Evolutionary conservation across 2,113 vertebrate genomes (phyloP).

Genomic region (Mellivora capensis): DNA sequence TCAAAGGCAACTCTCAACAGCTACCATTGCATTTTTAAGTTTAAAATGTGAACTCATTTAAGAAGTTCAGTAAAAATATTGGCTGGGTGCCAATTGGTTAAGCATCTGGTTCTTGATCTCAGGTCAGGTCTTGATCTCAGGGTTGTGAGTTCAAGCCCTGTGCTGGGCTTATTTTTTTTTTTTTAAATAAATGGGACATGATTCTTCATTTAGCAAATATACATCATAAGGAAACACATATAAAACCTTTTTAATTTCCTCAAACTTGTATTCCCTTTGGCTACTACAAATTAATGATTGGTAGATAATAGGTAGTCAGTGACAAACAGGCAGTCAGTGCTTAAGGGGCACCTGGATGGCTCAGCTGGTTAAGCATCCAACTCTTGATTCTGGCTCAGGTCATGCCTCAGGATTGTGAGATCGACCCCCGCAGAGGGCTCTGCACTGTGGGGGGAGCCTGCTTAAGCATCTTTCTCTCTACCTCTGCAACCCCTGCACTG

Average conservation of each 20-base stretch:
- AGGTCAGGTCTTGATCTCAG: neutral
- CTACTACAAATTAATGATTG: neutral
- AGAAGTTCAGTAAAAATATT: neutral
- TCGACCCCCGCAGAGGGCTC: neutral
- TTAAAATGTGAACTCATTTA: neutral
- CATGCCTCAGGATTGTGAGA: neutral
- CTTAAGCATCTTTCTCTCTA: neutral
- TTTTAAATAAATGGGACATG: neutral
- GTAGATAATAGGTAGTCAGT: neutral
- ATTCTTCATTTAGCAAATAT: constrained; percentile 4
- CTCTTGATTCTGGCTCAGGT: neutral
- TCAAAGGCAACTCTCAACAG: neutral
- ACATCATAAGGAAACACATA: neutral
- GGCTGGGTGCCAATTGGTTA: neutral
- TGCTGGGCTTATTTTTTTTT: neutral
- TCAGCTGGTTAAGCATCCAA: neutral
- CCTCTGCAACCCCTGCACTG: neutral
- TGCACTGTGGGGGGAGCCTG: neutral
- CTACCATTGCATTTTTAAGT: neutral
- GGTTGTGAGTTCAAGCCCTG: neutral
- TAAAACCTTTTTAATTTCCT: neutral
- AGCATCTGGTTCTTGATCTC: neutral
- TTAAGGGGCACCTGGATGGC: neutral
- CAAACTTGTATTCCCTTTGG: neutral
- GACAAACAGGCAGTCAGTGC: neutral